Evolutionary conservation across 1,140 invertebrate species (phyloP).

Genomic region (Metopolophium dirhodum): DNA sequence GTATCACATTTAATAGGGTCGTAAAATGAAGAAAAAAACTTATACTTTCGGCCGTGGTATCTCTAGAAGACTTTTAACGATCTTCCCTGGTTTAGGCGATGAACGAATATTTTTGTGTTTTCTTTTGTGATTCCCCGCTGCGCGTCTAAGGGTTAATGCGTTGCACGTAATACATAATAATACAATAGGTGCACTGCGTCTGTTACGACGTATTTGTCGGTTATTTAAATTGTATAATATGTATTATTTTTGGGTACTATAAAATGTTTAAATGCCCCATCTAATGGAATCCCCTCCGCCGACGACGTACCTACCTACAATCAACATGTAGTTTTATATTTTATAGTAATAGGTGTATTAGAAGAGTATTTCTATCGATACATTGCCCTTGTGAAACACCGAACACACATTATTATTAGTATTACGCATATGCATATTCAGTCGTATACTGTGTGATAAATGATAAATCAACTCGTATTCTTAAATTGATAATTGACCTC

Average conservation of each 20-base stretch:
- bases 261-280: neutral
- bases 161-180: neutral
- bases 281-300: no score
- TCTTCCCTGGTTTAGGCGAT: neutral
- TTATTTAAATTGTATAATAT: neutral
- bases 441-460: neutral
- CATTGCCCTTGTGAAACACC: neutral
- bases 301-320: neutral
- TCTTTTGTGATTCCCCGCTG: neutral
- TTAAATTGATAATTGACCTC: neutral
- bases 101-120: neutral
- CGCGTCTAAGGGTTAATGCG: neutral
- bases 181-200: no score
- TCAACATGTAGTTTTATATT: neutral
- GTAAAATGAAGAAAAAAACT: neutral
- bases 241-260: neutral
- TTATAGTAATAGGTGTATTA: neutral
- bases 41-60: neutral
- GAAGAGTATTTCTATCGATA: neutral
- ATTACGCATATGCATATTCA: neutral
- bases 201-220: neutral
- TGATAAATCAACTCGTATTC: neutral
- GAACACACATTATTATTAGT: neutral
- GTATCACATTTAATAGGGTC: neutral
- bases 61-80: neutral